Evolutionary conservation across 2,797 vertebrate species (phyloP), one percentile per base, ranked within the genome.

Genomic region (Loris lydekkerianus): DNA sequence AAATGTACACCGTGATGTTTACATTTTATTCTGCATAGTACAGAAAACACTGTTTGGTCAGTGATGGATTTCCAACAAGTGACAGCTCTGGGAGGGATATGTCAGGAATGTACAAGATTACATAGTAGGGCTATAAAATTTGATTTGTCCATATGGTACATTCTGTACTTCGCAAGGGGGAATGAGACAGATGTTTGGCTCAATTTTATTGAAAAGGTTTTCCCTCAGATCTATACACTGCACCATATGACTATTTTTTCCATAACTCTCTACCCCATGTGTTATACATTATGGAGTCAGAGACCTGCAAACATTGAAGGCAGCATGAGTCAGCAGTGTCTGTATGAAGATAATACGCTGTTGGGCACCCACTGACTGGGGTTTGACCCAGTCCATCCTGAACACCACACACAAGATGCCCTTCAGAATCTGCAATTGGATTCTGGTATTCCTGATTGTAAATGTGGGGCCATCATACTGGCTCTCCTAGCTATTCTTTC

Each of bases 111-210:
- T 89, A 76, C 77, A 86, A 86, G 81, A 63, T 69, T 67, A 37
- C 73, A 58, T 69, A 75, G 90, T 69, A 97, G 86, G 84, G 95
- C 75, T 97, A 46, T 80, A 94, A 95, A 94, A 93, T 96, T 97
- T 95, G 91, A 95, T 91, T 96, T 86, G 94, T 95, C 43, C 96
- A 97, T 65, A 70, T 86, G 69, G 98, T 81, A 98, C 97, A 95
- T 95, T 97, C 93, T 97, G 96, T 98, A 95, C 98, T 97, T 96
- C 84, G 83, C 96, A 95, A 72, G 95, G 87, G 94, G 94, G 97
- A 92, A 34, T 25, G 34, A 95, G 93, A 86, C 85, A 97, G 95
- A 96, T 94, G 81, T 93, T 97, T 86, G 53, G 78, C 87, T 90
- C 78, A 90, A 86, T 95, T 97, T 95, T 78, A 93, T 78, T 80